Evolutionary conservation across 2,113 vertebrate genomes (phyloP), one percentile per base, ranked within the genome.

Genomic region (Perca flavescens): DNA sequence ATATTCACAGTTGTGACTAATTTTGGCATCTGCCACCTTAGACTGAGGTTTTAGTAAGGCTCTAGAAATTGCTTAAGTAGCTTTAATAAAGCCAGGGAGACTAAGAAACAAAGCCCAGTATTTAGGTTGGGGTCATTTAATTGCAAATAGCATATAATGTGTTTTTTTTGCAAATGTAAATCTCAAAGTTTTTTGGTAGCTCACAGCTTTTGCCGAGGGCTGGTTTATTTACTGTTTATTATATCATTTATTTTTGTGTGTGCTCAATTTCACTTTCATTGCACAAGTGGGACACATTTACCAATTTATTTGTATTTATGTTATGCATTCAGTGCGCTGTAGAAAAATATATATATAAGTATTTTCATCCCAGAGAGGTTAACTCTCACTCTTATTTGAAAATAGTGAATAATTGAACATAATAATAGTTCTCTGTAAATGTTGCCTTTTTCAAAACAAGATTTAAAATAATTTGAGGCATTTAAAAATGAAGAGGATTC

Each of bases 51-150:
- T 91, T 85, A 87, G 60, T 69, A 31, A 76, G 63, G 64, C 69
- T 68, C 62, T 68, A 50, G 79, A 88, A 87, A 82, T 57, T 58
- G 58, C 67, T 83, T 84, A 73, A 84, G 74, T 71, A 72, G 60
- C 77, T 92, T 89, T 81, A 15, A 76, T 82, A 8, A 81, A 77
- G 49, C 16, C 10, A 5, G 40, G 50, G n/a, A 47, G 63, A 58
- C n/a, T 9, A 47, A 43, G 86, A 75, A 91, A 91, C 83, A 87
- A 74, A 86, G 67, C 40, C 66, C 56, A 56, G 65, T 88, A 49
- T 91, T 93, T 66, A 87, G 58, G 71, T 80, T 80, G 78, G 68
- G 67, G 80, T 79, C 62, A 72, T 62, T 88, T 89, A 84, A 79
- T 89, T 92, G 82, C 19, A 68, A 66, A 60, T 53, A 77, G 84